Conservation (phyloP, 2,888 invertebrate species). For the Thumatha senex region DNA sequence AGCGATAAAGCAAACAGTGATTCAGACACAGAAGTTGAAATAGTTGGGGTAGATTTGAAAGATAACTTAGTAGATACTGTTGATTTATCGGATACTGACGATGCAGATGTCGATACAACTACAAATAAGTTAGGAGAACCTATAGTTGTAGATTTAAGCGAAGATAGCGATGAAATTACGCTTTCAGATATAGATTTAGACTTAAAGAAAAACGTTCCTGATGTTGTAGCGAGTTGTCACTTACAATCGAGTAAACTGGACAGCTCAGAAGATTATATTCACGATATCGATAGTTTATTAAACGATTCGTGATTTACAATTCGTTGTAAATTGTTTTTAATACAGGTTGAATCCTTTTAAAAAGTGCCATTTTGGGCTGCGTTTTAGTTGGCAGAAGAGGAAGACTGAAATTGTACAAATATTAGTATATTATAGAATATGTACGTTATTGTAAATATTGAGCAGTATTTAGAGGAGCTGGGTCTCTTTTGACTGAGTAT, state of each 20-base stretch:
- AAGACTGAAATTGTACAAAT: too few relatives aligned
- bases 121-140: slow-evolving; percentile 50
- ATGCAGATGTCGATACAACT: slow-evolving; percentile 61
- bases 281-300: slow-evolving; percentile 59
- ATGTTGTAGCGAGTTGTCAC: slow-evolving; percentile 73
- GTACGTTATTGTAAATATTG: too few relatives aligned
- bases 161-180: slow-evolving; percentile 52
- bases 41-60: slow-evolving; percentile 59
- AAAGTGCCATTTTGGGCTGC: too few relatives aligned
- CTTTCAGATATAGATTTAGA: slow-evolving; percentile 55
- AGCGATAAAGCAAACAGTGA: slow-evolving; percentile 50
- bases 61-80: slow-evolving; percentile 43
- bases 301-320: slow-evolving; percentile 24
- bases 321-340: too few relatives aligned
- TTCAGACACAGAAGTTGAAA: slow-evolving; percentile 73
- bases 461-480: too few relatives aligned
- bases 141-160: slow-evolving; percentile 68
- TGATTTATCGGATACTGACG: slow-evolving; percentile 50
- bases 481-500: too few relatives aligned
- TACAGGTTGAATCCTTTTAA: too few relatives aligned
- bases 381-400: too few relatives aligned
- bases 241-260: slow-evolving; percentile 47
- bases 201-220: slow-evolving; percentile 68
- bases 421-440: too few relatives aligned
- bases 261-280: slow-evolving; percentile 45